Base-by-base conservation (phyloP, 2,888 invertebrate species). In the Clivina fossor region DNA sequence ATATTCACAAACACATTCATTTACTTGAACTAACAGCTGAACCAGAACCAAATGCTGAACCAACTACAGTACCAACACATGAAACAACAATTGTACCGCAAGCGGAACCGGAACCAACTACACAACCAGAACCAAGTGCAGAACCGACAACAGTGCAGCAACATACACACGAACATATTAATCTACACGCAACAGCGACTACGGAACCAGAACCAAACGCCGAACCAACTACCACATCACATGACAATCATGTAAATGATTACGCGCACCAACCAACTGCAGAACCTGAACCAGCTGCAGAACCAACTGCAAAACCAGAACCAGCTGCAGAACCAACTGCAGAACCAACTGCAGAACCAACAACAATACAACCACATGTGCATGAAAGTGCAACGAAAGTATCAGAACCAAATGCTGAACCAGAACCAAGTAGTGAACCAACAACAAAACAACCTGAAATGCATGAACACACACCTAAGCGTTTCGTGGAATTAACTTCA, bases 51-150 rank as follows among this genome's bases (percentile, higher is more conserved):
- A 5, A 50, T 19, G 24, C 59, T 3, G 62, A 61, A 43, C 58
- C 26, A 13, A 28, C 7, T 13, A 22, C 46, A 26, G 60, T 5
- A 46, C 57, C 11, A 59, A 63, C 30, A 56, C 56, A 19, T 22
- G 60, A 61, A 38, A 47, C 41, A 22, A 22, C 9, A 4, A 26
- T 26, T 8, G 35, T 40, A 18, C 57, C 68, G 57, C 62, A 59
- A 71, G 75, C 0, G 0, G 69, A 74, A 61, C 67, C 77, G 0
- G 72, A 73, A 59, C 64, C 71, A 0, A 63, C 67, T 49, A 64
- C 69, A 1, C 72, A 74, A 56, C 75, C 80, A 0, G 76, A 78
- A 66, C 76, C 80, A 0, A 71, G 73, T 57, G 72, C 78, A 26
- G 76, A 71, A 70, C 73, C 71, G 15, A 71, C 66, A 58, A 66